Conservation (phyloP, 64 coral and sea anemone species). For the Dendrophyllia cribrosa region DNA sequence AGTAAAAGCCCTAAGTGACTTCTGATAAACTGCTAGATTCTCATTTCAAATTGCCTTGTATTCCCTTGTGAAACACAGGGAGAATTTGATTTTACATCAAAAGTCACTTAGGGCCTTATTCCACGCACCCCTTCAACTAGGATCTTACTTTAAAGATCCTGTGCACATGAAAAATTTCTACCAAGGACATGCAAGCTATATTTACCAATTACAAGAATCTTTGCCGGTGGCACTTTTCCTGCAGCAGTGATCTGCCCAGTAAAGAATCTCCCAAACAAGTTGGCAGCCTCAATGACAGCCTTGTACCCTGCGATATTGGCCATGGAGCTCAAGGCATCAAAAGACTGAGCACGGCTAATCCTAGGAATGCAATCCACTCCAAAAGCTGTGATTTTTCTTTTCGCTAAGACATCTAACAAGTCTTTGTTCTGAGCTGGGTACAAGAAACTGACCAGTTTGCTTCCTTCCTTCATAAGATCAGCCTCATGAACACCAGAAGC, state of each 20-base stretch:
- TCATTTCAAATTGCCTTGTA: no score
- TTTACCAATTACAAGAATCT: conserved; percentile 93
- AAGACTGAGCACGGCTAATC: conserved; percentile 90
- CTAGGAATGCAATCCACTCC: conserved; percentile 96
- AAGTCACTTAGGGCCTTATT: no score
- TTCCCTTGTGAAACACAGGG: no score
- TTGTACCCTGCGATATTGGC: conserved; percentile 99
- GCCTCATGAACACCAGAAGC: conserved; percentile 73
- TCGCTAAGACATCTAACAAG: conserved; percentile 75
- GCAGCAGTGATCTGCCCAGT: conserved; percentile 98
- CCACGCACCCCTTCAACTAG: no score
- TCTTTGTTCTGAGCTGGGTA: conserved; percentile 98
- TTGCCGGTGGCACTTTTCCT: conserved; percentile 98
- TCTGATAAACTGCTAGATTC: no score
- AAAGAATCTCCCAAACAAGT: conserved; percentile 98
- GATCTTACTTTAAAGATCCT: no score
- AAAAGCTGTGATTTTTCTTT: conserved; percentile 92
- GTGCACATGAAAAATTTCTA: no score
- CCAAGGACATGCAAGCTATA: no score
- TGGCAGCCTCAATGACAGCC: conserved; percentile 96
- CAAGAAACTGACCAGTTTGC: conserved; percentile 91
- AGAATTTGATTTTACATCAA: no score
- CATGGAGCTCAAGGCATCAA: conserved; percentile 97
- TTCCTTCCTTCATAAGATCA: conserved; percentile 94
- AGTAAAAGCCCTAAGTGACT: no score